Percentiles rank a stretch among this genome's conserved stretches.
phyloP scores from a whole-genome alignment of 2,113 vertebrate species.

The Trematomus loennbergii region DNA sequence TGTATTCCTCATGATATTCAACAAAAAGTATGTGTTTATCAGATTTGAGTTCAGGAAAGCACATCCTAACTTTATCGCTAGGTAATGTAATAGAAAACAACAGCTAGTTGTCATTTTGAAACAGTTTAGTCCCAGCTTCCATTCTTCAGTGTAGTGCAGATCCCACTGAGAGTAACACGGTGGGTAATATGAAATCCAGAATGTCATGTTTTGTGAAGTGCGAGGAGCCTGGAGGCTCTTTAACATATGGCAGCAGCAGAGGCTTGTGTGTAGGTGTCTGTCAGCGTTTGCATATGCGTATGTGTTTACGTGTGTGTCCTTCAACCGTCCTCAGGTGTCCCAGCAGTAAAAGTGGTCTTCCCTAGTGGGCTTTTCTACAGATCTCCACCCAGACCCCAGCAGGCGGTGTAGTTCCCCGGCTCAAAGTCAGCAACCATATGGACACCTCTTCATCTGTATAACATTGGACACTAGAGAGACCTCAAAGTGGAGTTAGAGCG shows the following conservation, averaged over 20 bases:
- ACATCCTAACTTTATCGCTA: not conserved
- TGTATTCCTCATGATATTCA: not conserved
- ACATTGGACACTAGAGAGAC: constrained; percentile 21
- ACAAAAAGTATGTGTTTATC: not conserved
- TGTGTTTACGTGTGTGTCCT: constrained; percentile 47
- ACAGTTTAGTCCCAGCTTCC: not conserved
- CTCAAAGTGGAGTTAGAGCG: constrained; percentile 10
- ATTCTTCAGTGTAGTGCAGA: not conserved
- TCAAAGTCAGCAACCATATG: constrained; percentile 61
- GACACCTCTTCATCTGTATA: constrained; percentile 49
- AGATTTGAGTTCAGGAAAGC: too few relatives aligned
- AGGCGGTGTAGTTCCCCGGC: constrained; percentile 23
- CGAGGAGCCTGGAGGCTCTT: constrained; percentile 69
- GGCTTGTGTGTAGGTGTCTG: constrained; percentile 49
- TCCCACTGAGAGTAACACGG: constrained; percentile 48
- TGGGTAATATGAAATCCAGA: constrained; percentile 53
- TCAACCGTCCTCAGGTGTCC: constrained; percentile 65
- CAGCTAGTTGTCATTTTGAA: not conserved
- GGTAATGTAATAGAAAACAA: not conserved
- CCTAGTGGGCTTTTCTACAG: constrained; percentile 48
- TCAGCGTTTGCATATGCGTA: constrained; percentile 38
- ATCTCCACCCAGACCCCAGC: constrained; percentile 37
- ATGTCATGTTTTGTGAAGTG: constrained; percentile 69
- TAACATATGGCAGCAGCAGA: constrained; percentile 66
- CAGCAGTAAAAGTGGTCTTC: constrained; percentile 52